A percentile compares a stretch with the other conserved stretches of the same genome.
Conservation (phyloP, 2,888 invertebrate genomes). For the Limnephilus rhombicus region DNA sequence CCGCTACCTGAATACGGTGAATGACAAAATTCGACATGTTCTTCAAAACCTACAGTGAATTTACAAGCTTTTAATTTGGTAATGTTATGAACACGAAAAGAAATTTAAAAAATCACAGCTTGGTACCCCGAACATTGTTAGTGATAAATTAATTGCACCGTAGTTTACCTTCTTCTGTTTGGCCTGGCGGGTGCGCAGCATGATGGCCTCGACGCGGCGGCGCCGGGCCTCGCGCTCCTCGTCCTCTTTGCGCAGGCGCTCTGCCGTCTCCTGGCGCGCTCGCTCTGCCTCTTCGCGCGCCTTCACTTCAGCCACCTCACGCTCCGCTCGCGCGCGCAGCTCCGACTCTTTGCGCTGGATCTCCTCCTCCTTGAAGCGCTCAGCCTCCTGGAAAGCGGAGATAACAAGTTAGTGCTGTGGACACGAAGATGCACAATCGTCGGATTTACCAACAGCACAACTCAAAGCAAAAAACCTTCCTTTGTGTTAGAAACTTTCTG, state of each 20-base stretch:
- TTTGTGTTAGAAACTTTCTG: too few species aligned
- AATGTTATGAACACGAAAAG: too few species aligned
- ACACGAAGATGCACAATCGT: not conserved
- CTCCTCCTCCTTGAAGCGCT: constrained; percentile 88
- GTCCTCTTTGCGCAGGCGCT: constrained; percentile 90
- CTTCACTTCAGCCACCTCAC: constrained; percentile 73
- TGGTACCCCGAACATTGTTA: too few species aligned
- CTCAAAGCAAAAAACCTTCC: too few species aligned
- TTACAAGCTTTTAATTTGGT: too few species aligned
- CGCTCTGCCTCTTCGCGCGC: constrained; percentile 93
- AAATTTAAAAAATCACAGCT: too few species aligned
- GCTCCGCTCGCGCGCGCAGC: constrained; percentile 80
- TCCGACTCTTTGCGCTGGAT: constrained; percentile 83
- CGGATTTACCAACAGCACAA: too few species aligned
- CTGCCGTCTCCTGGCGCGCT: constrained; percentile 89
- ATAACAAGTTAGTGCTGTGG: not conserved
- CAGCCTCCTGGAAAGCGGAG: constrained; percentile 79
- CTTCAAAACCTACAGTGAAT: too few species aligned
- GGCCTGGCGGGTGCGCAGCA: constrained; percentile 88
- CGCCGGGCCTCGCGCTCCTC: constrained; percentile 92
- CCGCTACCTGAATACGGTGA: too few species aligned
- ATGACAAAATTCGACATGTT: too few species aligned
- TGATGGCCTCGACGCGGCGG: constrained; percentile 94
- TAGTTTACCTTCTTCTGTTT: constrained; percentile 70
- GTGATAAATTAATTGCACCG: not conserved